Percentiles rank a stretch among this genome's conserved stretches.
Evolutionary conservation across 2,797 vertebrate species (phyloP).

Genomic region (Miichthys miiuy): DNA sequence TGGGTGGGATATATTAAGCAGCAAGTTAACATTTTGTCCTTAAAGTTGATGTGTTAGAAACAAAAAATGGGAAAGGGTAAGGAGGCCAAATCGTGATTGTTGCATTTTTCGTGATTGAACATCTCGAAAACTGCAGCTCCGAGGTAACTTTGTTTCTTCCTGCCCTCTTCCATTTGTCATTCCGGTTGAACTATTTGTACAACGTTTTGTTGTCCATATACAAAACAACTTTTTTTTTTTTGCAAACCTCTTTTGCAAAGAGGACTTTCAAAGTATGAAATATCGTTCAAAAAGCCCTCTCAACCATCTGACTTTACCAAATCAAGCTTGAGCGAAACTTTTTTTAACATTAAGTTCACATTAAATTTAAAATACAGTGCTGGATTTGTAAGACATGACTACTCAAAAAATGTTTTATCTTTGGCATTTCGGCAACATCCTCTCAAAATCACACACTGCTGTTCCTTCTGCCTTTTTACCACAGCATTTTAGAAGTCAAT

Average conservation of each 20-base stretch:
- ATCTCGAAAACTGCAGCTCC: too few species aligned
- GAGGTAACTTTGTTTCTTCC: neutral
- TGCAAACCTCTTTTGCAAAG: neutral
- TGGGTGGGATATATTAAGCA: too few species aligned
- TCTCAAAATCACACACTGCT: neutral
- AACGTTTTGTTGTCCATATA: neutral
- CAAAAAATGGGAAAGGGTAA: too few species aligned
- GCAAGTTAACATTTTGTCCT: too few species aligned
- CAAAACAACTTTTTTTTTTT: neutral
- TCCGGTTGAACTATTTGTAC: neutral
- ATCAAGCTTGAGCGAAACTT: neutral
- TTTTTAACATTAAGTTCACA: too few species aligned
- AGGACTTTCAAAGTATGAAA: neutral
- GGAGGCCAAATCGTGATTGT: too few species aligned
- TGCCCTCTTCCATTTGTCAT: neutral
- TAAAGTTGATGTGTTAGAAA: too few species aligned
- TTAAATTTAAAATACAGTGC: neutral
- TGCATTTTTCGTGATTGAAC: too few species aligned
- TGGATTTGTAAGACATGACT: neutral
- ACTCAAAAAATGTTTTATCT: neutral
- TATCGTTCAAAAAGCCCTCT: too few species aligned
- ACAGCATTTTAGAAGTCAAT: neutral
- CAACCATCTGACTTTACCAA: neutral
- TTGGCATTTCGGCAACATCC: conserved; percentile 12
- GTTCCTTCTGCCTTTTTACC: neutral